Evolutionary conservation across 2,888 invertebrate genomes (phyloP).

Genomic region (Thyatira batis): DNA sequence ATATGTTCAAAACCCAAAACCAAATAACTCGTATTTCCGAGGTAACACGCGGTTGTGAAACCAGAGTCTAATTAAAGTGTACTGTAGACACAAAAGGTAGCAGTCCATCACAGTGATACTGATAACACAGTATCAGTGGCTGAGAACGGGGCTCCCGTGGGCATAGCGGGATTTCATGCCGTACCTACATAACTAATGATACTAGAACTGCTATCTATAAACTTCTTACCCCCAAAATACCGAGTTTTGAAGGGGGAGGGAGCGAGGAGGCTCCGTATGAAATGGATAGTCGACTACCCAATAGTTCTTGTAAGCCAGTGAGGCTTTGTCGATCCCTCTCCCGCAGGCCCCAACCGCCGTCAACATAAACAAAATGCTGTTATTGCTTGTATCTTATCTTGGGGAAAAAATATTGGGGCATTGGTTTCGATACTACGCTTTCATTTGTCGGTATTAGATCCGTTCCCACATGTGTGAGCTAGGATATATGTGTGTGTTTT

Average conservation of each 20-base stretch:
- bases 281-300: conserved; percentile 39
- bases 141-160: conserved; percentile 45
- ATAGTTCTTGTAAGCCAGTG: conserved; percentile 43
- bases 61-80: background rate
- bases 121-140: conserved; percentile 45
- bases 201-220: background rate
- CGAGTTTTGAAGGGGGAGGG: conserved; percentile 14
- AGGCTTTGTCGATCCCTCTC: conserved; percentile 29
- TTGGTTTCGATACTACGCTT: conserved; percentile 43
- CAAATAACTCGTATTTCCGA: background rate
- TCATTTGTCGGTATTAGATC: conserved; percentile 45
- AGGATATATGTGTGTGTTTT: background rate
- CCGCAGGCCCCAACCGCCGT: conserved; percentile 61
- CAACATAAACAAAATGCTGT: conserved; percentile 76
- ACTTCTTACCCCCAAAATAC: background rate
- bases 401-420: conserved; percentile 61
- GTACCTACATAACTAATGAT: conserved; percentile 39
- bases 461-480: conserved; percentile 6
- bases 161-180: conserved; percentile 43
- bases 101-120: background rate
- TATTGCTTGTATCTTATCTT: conserved; percentile 74
- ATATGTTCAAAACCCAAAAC: background rate
- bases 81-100: background rate
- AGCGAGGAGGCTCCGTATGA: conserved; percentile 29
- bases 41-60: background rate